Base-by-base conservation (phyloP, 2,113 vertebrate species). In the Otolemur garnettii region DNA sequence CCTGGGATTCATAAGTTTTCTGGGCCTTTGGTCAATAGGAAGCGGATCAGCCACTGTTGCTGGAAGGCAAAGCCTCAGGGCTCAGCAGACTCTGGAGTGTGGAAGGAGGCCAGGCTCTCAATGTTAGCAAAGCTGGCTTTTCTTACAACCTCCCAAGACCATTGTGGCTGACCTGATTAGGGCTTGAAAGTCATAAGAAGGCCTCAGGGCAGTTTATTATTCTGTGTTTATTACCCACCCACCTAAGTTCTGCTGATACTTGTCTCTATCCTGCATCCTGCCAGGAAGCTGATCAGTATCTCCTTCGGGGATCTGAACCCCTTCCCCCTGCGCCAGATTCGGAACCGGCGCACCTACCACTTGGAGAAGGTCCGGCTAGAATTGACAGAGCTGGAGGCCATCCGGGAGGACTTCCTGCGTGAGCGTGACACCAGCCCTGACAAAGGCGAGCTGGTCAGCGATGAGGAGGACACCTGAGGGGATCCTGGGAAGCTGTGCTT, bases 271-370 rank as follows among this genome's bases (percentile, higher is more conserved):
- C 30, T 87, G 15, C 87, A 5, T 88, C 95, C 59, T 87, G 77
- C 7, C 98, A 99, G 99, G 98, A 99, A 99, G 86, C 98, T 99
- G 92, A 99, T 99, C 98, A 98, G 97, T 82, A 99, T 99, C 69
- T 99, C 99, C 30, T 99, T 99, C 90, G 99, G 98, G 95, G 99
- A 99, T 97, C 99, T 99, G 99, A 99, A 99, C 97, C 99, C 99
- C 0, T 99, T 99, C 94, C 99, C 99, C 1, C 98, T 99, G 98
- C 99, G 99, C 33, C 99, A 99, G 98, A 99, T 99, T 97, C 99
- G 99, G 94, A 99, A 99, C 98, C 98, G 99, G 15, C 99, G 99
- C 17, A 96, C 99, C 28, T 99, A 99, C 97, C 99, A 99, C 97
- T 96, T 99, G 98, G 99, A 99, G 98, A 99, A 99, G 86, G 99